Conservation (phyloP, 2,113 vertebrate genomes). For the zebrafish (Danio rerio) region GRCz12tu NC_133193.1:51493501-51494000, state of each 20-base stretch:
- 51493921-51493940: neutral
- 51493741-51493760: neutral
- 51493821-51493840: conserved; percentile 19
- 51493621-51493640: neutral
- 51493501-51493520: too few species aligned
- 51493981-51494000: too few species aligned
- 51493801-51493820: neutral
- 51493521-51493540: too few species aligned
- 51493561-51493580: too few species aligned
- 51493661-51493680: conserved; percentile 34
- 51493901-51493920: neutral
- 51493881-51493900: neutral
- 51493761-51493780: neutral
- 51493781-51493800: neutral
- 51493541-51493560: too few species aligned
- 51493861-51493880: neutral
- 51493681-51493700: conserved; percentile 2
- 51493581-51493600: neutral
- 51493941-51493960: too few species aligned
- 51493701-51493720: neutral
- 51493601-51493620: too few species aligned
- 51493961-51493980: too few species aligned
- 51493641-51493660: conserved; percentile 47
- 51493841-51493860: neutral
- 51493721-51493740: conserved; percentile 15